phyloP scores from a whole-genome alignment of 2,113 vertebrate species.

The Erythrocebus patas region DNA sequence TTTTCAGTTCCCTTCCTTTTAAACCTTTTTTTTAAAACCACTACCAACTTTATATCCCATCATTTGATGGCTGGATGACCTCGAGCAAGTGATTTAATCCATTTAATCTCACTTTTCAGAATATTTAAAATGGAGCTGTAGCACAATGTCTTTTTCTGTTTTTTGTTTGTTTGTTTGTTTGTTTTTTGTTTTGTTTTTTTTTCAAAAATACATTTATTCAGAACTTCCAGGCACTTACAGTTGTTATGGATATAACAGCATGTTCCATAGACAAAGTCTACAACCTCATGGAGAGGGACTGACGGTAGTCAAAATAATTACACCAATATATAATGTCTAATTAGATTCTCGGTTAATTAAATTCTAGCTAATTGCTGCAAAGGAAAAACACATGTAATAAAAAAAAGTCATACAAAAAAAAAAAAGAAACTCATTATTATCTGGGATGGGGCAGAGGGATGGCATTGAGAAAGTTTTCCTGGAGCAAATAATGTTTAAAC shows the following conservation, averaged over 20 bases:
- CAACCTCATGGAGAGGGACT: neutral
- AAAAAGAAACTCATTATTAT: neutral
- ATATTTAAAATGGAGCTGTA: neutral
- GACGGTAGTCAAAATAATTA: neutral
- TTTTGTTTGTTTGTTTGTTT: neutral
- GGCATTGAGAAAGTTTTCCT: neutral
- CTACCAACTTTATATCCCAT: neutral
- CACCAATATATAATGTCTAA: neutral
- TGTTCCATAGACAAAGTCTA: neutral
- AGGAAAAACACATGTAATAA: neutral
- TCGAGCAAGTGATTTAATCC: neutral
- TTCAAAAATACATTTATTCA: neutral
- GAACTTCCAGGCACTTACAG: neutral
- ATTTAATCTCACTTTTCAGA: neutral
- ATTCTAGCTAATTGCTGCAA: neutral
- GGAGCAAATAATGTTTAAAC: neutral
- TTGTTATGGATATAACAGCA: neutral
- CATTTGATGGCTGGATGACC: neutral
- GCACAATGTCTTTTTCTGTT: neutral
- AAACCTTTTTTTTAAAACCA: neutral
- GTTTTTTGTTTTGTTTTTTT: neutral
- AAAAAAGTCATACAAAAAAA: neutral
- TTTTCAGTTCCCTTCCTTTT: neutral
- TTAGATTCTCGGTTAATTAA: neutral
- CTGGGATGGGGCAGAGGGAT: neutral